phyloP scores from a whole-genome alignment of 2,888 invertebrate genomes.

The Helicoverpa assulta region DNA sequence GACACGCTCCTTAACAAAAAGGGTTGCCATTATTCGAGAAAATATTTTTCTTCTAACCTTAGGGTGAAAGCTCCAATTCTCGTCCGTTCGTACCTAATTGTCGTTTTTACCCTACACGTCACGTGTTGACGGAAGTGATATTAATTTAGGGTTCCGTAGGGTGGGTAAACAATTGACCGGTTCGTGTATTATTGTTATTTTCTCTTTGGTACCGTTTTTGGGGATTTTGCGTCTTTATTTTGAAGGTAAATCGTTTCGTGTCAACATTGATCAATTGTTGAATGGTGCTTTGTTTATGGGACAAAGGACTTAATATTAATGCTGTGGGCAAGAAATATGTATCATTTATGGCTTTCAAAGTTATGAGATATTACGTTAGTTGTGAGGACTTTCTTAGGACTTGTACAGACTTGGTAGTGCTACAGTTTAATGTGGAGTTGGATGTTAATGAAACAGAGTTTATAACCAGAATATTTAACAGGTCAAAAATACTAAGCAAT shows the following conservation, averaged over 20 bases:
- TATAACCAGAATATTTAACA: no score
- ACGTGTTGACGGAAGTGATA: constrained; percentile 84
- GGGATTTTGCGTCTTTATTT: constrained; percentile 63
- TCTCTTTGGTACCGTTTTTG: constrained; percentile 58
- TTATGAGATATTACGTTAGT: not conserved
- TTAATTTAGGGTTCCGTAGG: constrained; percentile 83
- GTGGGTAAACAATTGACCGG: constrained; percentile 78
- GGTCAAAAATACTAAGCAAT: no score
- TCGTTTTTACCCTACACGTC: constrained; percentile 73
- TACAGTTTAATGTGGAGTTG: not conserved
- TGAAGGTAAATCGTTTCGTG: constrained; percentile 60
- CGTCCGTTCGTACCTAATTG: constrained; percentile 61
- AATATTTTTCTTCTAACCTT: constrained; percentile 61
- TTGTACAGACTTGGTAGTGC: not conserved
- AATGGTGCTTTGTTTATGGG: constrained; percentile 48
- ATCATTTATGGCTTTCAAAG: constrained; percentile 30
- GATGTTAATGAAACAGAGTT: not conserved
- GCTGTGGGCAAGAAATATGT: constrained; percentile 29
- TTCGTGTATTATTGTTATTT: constrained; percentile 72
- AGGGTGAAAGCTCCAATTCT: constrained; percentile 54
- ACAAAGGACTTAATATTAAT: constrained; percentile 56
- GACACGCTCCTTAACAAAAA: constrained; percentile 46
- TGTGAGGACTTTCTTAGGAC: not conserved
- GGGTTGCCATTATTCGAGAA: constrained; percentile 61
- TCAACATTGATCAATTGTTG: constrained; percentile 63